A percentile compares a stretch with the other conserved stretches of the same genome.
phyloP scores from a whole-genome alignment of 1,140 invertebrate genomes.

The Drosophila subobscura region DNA sequence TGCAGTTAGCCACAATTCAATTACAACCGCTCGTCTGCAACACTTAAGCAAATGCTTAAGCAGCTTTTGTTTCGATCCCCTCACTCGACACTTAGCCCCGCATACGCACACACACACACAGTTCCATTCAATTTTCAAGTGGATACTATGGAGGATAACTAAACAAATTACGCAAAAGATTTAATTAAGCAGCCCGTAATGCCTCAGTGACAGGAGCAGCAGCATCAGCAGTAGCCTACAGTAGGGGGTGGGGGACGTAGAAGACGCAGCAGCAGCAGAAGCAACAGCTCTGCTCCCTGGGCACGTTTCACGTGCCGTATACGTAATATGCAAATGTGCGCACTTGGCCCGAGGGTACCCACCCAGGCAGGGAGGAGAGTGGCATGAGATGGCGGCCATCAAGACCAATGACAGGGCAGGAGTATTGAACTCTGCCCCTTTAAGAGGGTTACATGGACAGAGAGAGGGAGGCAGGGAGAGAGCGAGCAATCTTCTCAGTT shows the following conservation, averaged over 20 bases:
- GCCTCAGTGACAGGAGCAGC: slow-evolving; percentile 43
- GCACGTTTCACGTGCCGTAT: slow-evolving; percentile 72
- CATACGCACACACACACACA: slow-evolving; percentile 11
- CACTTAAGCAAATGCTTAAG: slow-evolving; percentile 59
- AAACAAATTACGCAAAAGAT: slow-evolving; percentile 80
- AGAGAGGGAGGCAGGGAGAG: too few relatives aligned
- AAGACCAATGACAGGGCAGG: slow-evolving; percentile 3
- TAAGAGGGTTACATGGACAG: too few relatives aligned
- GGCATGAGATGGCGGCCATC: not conserved
- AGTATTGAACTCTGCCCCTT: slow-evolving; percentile 24
- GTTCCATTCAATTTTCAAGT: slow-evolving; percentile 71
- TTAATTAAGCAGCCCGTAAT: slow-evolving; percentile 73
- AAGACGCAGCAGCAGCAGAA: slow-evolving; percentile 4
- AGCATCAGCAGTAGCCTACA: slow-evolving; percentile 9
- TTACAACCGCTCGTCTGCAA: slow-evolving; percentile 53
- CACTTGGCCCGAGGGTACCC: slow-evolving; percentile 29
- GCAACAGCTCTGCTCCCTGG: slow-evolving; percentile 21
- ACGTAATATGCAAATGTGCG: slow-evolving; percentile 76
- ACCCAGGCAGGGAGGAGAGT: slow-evolving; percentile 10
- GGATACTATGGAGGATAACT: slow-evolving; percentile 64
- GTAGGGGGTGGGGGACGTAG: not conserved
- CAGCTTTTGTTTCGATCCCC: slow-evolving; percentile 58
- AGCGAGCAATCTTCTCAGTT: slow-evolving; percentile 39
- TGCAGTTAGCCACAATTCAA: slow-evolving; percentile 70
- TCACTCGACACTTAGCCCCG: not conserved